Conservation (phyloP, 1,140 invertebrate genomes). For the Sarcophaga bullata region DNA sequence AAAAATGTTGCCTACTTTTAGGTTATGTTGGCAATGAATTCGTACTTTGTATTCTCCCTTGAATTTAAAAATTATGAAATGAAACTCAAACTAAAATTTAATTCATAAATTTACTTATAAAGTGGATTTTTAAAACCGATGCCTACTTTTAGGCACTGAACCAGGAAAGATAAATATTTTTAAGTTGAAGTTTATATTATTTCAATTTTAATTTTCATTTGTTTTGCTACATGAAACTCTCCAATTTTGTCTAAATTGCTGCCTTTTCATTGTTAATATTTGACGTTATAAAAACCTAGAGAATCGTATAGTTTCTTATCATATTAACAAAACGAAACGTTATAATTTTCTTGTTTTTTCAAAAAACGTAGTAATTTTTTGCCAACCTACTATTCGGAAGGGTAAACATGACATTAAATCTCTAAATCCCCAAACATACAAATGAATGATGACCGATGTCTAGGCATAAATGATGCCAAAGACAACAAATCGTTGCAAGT, state of each 20-base stretch:
- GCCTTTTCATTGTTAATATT: background rate
- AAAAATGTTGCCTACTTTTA: no score
- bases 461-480: conserved; percentile 22
- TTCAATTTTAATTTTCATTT: no score
- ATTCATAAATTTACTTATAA: no score
- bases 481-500: conserved; percentile 2
- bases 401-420: conserved; percentile 38
- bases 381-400: background rate
- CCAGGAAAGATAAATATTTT: no score
- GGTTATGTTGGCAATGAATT: no score
- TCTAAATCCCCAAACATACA: conserved; percentile 35
- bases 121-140: background rate
- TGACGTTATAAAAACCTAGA: background rate
- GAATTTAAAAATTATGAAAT: no score
- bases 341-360: background rate
- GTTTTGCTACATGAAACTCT: no score
- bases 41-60: no score
- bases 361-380: background rate
- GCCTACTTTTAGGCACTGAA: background rate
- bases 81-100: no score
- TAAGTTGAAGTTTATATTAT: no score
- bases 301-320: no score
- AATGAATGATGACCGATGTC: conserved; percentile 39
- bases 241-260: background rate
- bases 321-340: no score